A percentile compares a stretch with the other conserved stretches of the same genome.
phyloP scores from a whole-genome alignment of 2,113 vertebrate genomes.

The Macrotis lagotis region DNA sequence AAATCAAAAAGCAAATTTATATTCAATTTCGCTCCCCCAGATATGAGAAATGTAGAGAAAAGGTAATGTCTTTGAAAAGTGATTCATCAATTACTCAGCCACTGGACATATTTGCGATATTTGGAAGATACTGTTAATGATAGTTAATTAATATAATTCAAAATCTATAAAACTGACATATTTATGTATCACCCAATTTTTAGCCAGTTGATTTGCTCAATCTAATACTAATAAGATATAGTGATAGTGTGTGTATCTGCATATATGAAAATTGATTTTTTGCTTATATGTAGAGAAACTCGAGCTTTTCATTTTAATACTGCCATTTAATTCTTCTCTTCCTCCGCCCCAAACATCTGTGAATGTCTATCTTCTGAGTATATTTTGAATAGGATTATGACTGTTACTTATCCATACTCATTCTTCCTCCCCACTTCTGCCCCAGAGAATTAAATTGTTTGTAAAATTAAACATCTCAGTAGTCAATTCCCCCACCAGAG shows the following conservation, averaged over 20 bases:
- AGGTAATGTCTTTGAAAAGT: conserved; percentile 40
- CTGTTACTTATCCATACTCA: background rate
- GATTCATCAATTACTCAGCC: conserved; percentile 45
- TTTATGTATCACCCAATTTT: background rate
- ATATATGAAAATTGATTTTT: conserved; percentile 69
- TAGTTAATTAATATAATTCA: conserved; percentile 46
- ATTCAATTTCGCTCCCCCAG: background rate
- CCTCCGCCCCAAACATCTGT: conserved; percentile 41
- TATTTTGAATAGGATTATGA: conserved; percentile 43
- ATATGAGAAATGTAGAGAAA: conserved; percentile 18
- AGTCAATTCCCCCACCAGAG: background rate
- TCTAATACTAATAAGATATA: conserved; percentile 40
- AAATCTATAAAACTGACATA: conserved; percentile 41
- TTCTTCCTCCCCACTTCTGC: background rate
- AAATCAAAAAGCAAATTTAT: conserved; percentile 51
- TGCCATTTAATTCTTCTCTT: conserved; percentile 53
- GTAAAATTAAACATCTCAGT: background rate
- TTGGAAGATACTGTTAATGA: conserved; percentile 22
- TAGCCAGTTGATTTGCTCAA: conserved; percentile 42
- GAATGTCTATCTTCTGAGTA: conserved; percentile 55
- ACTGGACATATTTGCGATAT: background rate
- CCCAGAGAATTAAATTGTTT: conserved; percentile 17
- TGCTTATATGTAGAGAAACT: conserved; percentile 49
- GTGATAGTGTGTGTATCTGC: background rate
- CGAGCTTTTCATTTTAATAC: conserved; percentile 65